Evolutionary conservation across 2,113 vertebrate genomes (phyloP).

Genomic region (Aramus guarauna): DNA sequence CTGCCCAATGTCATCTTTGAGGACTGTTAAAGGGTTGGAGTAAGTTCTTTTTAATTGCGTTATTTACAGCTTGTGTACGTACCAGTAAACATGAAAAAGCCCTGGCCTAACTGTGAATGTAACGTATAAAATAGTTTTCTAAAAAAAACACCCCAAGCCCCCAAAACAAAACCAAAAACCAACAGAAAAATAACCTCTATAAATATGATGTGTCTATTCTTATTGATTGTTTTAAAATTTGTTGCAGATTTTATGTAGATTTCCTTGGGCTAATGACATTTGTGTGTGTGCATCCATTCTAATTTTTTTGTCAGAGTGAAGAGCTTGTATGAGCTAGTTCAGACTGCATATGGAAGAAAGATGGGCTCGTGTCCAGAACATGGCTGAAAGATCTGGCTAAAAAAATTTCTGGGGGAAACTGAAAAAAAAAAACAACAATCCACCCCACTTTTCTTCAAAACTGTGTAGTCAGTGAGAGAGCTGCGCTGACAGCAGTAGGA

Average conservation of each 20-base stretch:
- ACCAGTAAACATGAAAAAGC: not conserved
- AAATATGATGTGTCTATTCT: not conserved
- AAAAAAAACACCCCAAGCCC: not conserved
- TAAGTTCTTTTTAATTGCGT: not conserved
- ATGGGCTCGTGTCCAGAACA: not conserved
- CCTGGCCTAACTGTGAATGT: not conserved
- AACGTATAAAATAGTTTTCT: not conserved
- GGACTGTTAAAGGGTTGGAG: not conserved
- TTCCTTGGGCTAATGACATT: not conserved
- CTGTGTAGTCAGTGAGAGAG: not conserved
- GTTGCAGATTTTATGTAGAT: not conserved
- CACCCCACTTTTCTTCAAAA: not conserved
- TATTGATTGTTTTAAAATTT: not conserved
- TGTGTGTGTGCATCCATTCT: not conserved
- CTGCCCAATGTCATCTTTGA: not conserved
- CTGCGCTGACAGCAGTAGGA: not conserved
- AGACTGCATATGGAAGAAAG: not conserved
- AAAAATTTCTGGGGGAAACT: not conserved
- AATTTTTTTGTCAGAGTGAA: not conserved
- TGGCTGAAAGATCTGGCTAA: not conserved
- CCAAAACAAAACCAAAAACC: too few species aligned
- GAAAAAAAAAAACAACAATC: not conserved
- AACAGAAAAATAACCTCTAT: not conserved
- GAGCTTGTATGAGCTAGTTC: not conserved
- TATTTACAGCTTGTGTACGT: not conserved